A percentile compares a stretch with the other conserved stretches of the same genome.
These are phyloP conservation scores for Platysternon megacephalum DNA, from an alignment of 2,113 vertebrate genomes.

Conservation along the genomic window DNA sequence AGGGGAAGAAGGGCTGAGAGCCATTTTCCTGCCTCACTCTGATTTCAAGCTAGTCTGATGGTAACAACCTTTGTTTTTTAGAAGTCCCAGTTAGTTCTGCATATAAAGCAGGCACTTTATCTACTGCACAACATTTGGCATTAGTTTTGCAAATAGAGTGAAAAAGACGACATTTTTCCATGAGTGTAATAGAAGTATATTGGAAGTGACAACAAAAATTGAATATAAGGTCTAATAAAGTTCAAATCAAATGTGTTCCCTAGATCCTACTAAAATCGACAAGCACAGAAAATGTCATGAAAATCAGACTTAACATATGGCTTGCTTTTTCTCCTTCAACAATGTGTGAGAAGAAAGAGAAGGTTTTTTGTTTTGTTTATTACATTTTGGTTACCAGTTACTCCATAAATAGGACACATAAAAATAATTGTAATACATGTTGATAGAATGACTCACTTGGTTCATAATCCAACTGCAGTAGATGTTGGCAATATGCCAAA, in stretches of 20 bases:
- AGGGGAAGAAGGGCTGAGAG: not conserved
- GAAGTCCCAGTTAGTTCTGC: not conserved
- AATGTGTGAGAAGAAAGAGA: not conserved
- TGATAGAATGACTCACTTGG: not conserved
- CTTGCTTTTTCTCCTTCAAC: slow-evolving; percentile 1
- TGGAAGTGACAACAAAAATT: slow-evolving; percentile 24
- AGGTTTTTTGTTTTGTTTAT: not conserved
- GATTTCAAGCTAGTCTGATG: not conserved
- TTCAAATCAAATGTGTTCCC: not conserved
- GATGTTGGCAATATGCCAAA: not conserved
- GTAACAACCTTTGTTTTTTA: not conserved
- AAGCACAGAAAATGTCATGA: slow-evolving; percentile 22
- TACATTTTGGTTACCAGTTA: not conserved
- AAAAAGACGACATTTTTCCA: slow-evolving; percentile 12
- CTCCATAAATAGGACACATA: not conserved
- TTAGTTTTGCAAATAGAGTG: not conserved
- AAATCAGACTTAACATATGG: slow-evolving; percentile 20
- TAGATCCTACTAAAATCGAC: slow-evolving; percentile 1
- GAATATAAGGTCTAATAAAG: slow-evolving; percentile 15
- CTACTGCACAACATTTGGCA: not conserved
- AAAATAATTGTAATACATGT: not conserved
- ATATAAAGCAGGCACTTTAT: not conserved
- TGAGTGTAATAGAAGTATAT: slow-evolving; percentile 11
- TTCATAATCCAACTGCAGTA: not conserved
- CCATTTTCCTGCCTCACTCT: not conserved